Percentiles rank a stretch among this genome's conserved stretches.
Conservation (phyloP, 2,113 vertebrate species). For the Alligator mississippiensis region DNA sequence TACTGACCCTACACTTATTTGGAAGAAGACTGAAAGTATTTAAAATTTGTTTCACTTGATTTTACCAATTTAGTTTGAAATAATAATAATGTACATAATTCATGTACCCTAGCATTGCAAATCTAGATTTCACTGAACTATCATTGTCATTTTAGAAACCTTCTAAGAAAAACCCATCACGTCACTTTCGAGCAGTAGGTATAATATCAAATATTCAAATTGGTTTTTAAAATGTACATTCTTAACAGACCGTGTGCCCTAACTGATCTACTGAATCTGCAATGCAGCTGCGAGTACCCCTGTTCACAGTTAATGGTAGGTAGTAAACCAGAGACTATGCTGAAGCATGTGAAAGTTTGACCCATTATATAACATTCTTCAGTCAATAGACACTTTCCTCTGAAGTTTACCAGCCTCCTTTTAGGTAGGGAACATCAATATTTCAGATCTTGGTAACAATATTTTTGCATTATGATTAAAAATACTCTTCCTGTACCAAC, state of each 20-base stretch:
- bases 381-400: constrained; percentile 4
- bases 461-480: background rate
- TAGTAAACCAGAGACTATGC: background rate
- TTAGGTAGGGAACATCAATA: background rate
- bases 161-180: background rate
- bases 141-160: background rate
- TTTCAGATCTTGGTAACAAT: background rate
- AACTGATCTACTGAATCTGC: background rate
- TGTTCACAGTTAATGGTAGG: background rate
- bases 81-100: background rate
- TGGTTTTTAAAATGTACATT: background rate
- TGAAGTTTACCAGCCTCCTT: constrained; percentile 10
- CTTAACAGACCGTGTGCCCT: background rate
- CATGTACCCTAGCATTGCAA: background rate
- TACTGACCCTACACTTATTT: background rate
- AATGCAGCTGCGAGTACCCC: background rate
- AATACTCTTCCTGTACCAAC: background rate
- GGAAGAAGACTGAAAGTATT: constrained; percentile 7
- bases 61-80: background rate
- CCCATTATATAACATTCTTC: background rate
- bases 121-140: background rate
- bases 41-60: background rate
- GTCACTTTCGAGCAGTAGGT: background rate
- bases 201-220: background rate
- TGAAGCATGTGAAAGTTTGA: background rate